A percentile compares a stretch with the other conserved stretches of the same genome.
Evolutionary conservation across 2,797 vertebrate genomes (phyloP).

Genomic region (Sitta carolinensis): DNA sequence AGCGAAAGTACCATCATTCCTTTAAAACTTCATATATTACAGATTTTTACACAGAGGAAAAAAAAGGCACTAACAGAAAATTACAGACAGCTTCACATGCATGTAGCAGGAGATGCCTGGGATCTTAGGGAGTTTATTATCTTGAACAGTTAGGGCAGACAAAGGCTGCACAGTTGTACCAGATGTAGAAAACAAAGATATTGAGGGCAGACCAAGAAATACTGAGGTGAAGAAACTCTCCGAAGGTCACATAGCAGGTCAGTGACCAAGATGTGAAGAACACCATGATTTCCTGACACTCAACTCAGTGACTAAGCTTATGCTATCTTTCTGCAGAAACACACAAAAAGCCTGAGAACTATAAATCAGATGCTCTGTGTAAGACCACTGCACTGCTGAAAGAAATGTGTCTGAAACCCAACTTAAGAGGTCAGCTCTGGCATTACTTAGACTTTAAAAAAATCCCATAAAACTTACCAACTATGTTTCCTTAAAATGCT

Average conservation of each 20-base stretch:
- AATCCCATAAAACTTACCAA: background rate
- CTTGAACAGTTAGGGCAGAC: background rate
- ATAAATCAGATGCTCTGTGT: background rate
- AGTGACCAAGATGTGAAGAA: constrained; percentile 3
- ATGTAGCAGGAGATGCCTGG: background rate
- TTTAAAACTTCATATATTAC: constrained; percentile 3
- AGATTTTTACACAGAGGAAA: background rate
- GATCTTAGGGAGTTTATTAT: background rate
- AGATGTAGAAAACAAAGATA: background rate
- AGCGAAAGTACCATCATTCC: background rate
- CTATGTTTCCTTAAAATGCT: background rate
- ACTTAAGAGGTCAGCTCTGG: background rate
- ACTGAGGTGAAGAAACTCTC: constrained; percentile 26
- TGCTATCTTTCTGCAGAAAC: background rate
- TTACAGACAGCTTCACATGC: background rate
- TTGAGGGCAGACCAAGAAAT: constrained; percentile 20
- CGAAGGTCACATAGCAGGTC: background rate
- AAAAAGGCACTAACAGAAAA: background rate
- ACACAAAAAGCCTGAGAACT: background rate
- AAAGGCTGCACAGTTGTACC: background rate
- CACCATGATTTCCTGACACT: background rate
- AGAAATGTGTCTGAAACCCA: background rate
- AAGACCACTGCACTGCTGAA: background rate
- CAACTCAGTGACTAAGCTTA: background rate
- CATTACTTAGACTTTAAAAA: background rate